phyloP scores from a whole-genome alignment of 2,888 invertebrate genomes.

The Eupeodes latifasciatus region DNA sequence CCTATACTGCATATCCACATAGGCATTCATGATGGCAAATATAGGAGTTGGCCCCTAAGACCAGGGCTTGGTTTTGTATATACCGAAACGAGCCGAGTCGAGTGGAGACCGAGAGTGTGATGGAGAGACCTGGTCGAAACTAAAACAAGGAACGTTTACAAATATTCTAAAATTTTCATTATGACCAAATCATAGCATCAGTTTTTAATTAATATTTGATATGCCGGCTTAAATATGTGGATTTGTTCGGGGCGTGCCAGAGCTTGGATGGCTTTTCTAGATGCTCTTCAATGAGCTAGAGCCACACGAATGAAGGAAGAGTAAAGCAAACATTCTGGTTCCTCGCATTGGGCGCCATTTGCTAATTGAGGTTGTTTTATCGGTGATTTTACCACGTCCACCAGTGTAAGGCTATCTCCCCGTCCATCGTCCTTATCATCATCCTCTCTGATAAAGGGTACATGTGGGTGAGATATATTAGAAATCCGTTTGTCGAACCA shows the following conservation, averaged over 20 bases:
- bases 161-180: conserved; percentile 75
- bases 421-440: no score
- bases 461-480: background rate
- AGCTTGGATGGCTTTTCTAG: conserved; percentile 20
- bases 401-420: background rate
- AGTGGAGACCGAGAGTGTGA: background rate
- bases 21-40: conserved; percentile 48
- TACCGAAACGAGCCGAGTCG: background rate
- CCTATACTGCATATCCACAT: no score
- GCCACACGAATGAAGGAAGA: background rate
- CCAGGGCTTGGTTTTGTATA: background rate
- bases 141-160: conserved; percentile 62
- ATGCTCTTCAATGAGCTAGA: background rate
- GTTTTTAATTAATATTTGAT: conserved; percentile 76
- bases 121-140: background rate
- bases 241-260: conserved; percentile 41
- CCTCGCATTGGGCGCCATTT: conserved; percentile 22
- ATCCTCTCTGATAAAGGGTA: background rate
- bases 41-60: conserved; percentile 7
- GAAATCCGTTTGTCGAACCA: conserved; percentile 29
- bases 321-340: background rate
- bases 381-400: conserved; percentile 41
- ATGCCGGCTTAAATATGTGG: conserved; percentile 69
- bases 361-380: conserved; percentile 49
- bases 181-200: conserved; percentile 74